Conservation (phyloP, 2,113 vertebrate genomes). For the Salminus brasiliensis region DNA sequence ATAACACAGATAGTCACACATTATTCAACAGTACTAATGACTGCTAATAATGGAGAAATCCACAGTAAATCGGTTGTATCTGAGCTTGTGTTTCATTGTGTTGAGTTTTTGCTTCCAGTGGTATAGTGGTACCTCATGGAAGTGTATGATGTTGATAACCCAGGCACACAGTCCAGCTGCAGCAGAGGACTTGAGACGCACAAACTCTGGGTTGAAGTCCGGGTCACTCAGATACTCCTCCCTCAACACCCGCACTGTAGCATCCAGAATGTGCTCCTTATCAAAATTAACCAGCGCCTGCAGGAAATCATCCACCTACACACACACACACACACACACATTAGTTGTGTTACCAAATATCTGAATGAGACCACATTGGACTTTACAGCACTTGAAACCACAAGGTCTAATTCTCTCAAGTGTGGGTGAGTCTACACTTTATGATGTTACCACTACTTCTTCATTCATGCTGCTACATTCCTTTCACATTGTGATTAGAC, state of each 20-base stretch:
- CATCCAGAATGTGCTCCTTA: conserved; percentile 75
- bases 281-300: conserved; percentile 80
- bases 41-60: not conserved
- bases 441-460: too few species aligned
- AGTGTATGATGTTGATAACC: conserved; percentile 78
- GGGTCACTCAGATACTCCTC: conserved; percentile 77
- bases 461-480: too few species aligned
- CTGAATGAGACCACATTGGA: too few species aligned
- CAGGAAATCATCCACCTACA: conserved; percentile 75
- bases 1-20: conserved; percentile 25
- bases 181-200: conserved; percentile 77
- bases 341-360: too few species aligned
- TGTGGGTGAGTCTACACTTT: too few species aligned
- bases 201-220: conserved; percentile 81
- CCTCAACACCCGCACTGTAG: conserved; percentile 72
- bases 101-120: not conserved
- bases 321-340: not conserved
- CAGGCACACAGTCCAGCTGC: conserved; percentile 75
- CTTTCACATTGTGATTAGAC: too few species aligned
- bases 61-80: too few species aligned
- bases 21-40: not conserved
- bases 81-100: not conserved
- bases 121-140: conserved; percentile 68
- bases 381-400: too few species aligned
- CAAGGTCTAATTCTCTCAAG: too few species aligned